Evolutionary conservation across 1,140 invertebrate genomes (phyloP).

Genomic region (Trichogramma pretiosum): DNA sequence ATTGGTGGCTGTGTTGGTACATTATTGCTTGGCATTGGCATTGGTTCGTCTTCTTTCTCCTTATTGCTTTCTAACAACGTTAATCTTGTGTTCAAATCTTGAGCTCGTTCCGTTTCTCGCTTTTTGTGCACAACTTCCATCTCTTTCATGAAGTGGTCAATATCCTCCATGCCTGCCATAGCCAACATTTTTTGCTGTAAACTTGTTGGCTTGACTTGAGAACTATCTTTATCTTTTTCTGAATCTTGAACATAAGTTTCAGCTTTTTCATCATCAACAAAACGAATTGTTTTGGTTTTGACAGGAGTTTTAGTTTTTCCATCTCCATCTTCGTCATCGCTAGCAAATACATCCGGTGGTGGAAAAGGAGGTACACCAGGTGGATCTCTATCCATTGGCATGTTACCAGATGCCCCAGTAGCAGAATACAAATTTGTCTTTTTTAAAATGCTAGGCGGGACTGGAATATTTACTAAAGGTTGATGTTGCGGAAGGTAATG

Average conservation of each 20-base stretch:
- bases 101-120: conserved; percentile 55
- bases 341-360: conserved; percentile 58
- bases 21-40: conserved; percentile 15
- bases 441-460: conserved; percentile 63
- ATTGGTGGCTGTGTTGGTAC: conserved; percentile 35
- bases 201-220: conserved; percentile 59
- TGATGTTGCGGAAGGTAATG: conserved; percentile 39
- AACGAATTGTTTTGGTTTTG: conserved; percentile 54
- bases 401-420: conserved; percentile 44
- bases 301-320: conserved; percentile 40
- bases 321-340: conserved; percentile 53
- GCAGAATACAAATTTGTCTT: conserved; percentile 51
- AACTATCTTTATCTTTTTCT: conserved; percentile 35
- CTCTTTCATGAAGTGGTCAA: conserved; percentile 87
- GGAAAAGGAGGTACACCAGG: conserved; percentile 83
- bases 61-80: conserved; percentile 35
- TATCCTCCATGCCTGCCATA: conserved; percentile 78
- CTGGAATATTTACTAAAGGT: conserved; percentile 41
- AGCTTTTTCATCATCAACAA: conserved; percentile 55
- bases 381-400: conserved; percentile 50
- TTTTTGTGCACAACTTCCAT: conserved; percentile 78
- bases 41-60: conserved; percentile 26
- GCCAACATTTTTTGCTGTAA: conserved; percentile 77
- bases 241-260: conserved; percentile 38
- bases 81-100: conserved; percentile 52